Base-by-base conservation (phyloP, 2,797 vertebrate genomes). In the Bradypodion pumilum region DNA sequence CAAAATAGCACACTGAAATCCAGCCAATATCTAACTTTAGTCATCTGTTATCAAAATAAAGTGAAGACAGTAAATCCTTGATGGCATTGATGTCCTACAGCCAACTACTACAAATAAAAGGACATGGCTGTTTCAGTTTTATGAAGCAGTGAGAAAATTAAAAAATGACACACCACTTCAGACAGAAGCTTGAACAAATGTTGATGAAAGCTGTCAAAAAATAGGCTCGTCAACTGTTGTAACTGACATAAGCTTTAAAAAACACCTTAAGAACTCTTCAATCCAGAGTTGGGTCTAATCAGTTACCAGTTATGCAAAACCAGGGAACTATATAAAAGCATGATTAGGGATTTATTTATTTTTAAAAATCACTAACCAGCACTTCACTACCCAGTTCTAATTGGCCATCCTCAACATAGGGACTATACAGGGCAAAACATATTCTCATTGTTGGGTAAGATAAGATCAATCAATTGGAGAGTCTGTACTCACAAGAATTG, bases 401-500 rank as follows among this genome's bases (percentile, higher is more conserved):
- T n/a, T 23, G 35, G 15, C 13, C 29, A 29, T 8, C 46, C 23
- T 56, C 1, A 44, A 23, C 2, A 10, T 23, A 27, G 37, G 15
- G 16, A n/a, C 27, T 78, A 46, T 46, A 59, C 42, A 66, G 1
- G 2, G 21, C 9, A 77, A 42, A 37, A 72, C 7, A 46, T 25
- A 32, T 25, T 19, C n/a, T 81, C 44, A 42, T 56, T 65, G 10
- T 19, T 56, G 40, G 25, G 7, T 25, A 85, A 66, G 27, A 56
- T 9, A 63, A 74, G 37, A 44, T 5, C 21, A 27, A 72, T 21
- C 40, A 66, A 15, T 23, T 40, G 77, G 42, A 35, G 73, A 91
- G 86, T 86, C 82, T 83, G 83, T 92, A 95, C 98, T 95, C 95
- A 99, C 98, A 88, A 97, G 97, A 78, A 98, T 92, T 60, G 98